Base-by-base conservation (phyloP, 2,113 vertebrate species). In the Lycaon pictus region DNA sequence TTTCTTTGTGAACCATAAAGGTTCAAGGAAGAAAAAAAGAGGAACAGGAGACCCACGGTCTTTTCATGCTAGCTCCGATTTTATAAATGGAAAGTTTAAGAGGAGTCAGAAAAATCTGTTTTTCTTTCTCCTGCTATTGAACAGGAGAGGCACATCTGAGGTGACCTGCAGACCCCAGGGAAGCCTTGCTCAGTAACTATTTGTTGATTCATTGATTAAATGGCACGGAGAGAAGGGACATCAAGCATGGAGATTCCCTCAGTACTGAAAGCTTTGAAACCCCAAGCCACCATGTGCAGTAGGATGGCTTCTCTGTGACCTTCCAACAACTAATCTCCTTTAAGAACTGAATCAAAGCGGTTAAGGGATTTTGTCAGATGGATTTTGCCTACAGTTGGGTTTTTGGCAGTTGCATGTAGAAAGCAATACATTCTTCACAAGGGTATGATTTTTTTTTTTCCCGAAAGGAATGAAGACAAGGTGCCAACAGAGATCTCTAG, bases 121-220 rank as follows among this genome's bases (percentile, higher is more conserved):
- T 97, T 97, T 92, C 92, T 98, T 97, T 90, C 96, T 95, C 87
- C 65, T 90, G 88, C 90, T 96, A 60, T 97, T 96, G 97, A 97
- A 72, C 92, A 51, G 25, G 62, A 92, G 95, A 96, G 92, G 43
- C 71, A 90, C 94, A 74, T 96, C 95, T 97, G 95, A 97, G 82
- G 96, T 96, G 97, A 96, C 95, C 97, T n/a, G 80, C 76, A 65
- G 90, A 92, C 96, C 86, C 96, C 95, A 85, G 96, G 97, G 96
- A 96, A 96, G 95, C 84, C 88, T 82, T 32, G 58, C 94, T 92
- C 85, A 32, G 95, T 62, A 80, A 93, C 97, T 96, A 72, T 98
- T 98, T 98, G 98, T 97, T 97, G 98, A 96, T 95, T 95, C 97
- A 96, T 97, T 97, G 98, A 97, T 98, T 98, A 97, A 95, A 91